A percentile compares a stretch with the other conserved stretches of the same genome.
Evolutionary conservation across 2,888 invertebrate species (phyloP).

Genomic region (Pheosia gnoma): DNA sequence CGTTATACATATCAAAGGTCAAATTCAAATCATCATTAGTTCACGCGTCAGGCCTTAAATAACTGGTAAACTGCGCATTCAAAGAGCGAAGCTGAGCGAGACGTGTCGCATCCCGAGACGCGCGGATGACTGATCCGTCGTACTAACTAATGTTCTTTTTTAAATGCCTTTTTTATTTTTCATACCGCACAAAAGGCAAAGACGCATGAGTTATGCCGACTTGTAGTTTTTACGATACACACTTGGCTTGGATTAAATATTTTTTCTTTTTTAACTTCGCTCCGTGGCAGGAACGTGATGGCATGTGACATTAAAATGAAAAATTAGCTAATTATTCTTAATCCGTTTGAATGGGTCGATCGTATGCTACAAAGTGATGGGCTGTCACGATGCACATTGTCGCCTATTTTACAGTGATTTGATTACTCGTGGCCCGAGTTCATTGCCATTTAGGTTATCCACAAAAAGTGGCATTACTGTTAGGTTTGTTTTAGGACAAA

Average conservation of each 20-base stretch:
- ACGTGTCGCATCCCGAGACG: constrained; percentile 71
- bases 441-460: constrained; percentile 47
- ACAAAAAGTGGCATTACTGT: constrained; percentile 33
- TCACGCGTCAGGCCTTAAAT: constrained; percentile 52
- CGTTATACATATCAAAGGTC: constrained; percentile 47
- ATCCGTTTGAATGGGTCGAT: constrained; percentile 77
- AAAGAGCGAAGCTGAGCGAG: constrained; percentile 48
- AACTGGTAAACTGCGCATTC: constrained; percentile 59
- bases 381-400: constrained; percentile 59
- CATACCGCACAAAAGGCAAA: constrained; percentile 75
- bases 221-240: constrained; percentile 80
- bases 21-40: constrained; percentile 70
- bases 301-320: constrained; percentile 84
- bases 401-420: constrained; percentile 49
- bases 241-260: constrained; percentile 75
- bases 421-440: constrained; percentile 51
- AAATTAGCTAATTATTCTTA: constrained; percentile 83
- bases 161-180: constrained; percentile 68
- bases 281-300: constrained; percentile 71
- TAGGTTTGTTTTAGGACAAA: background rate
- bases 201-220: constrained; percentile 78
- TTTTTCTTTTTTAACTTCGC: constrained; percentile 73
- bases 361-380: constrained; percentile 61
- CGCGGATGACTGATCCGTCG: constrained; percentile 80
- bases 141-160: constrained; percentile 79